Percentiles rank a stretch among this genome's conserved stretches.
Conservation (phyloP, 2,888 invertebrate genomes). For the Archips crataeganus region DNA sequence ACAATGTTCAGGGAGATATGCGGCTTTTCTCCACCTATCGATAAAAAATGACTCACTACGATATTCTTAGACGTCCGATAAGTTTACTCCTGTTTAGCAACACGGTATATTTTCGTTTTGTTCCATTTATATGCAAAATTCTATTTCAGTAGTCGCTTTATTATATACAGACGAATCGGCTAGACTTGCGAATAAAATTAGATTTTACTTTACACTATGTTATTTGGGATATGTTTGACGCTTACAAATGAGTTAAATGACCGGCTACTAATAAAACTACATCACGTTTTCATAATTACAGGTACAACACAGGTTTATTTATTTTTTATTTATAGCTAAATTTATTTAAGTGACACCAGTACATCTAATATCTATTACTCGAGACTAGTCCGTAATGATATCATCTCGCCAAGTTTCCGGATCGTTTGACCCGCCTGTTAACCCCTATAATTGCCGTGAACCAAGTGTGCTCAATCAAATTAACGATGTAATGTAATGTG, state of each 20-base stretch:
- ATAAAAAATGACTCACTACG: constrained; percentile 47
- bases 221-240: background rate
- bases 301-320: too few relatives aligned
- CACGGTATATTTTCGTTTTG: constrained; percentile 34
- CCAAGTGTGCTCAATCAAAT: constrained; percentile 34
- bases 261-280: background rate
- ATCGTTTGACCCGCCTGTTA: constrained; percentile 30
- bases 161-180: background rate
- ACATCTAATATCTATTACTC: constrained; percentile 13
- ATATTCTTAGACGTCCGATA: constrained; percentile 39
- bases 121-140: constrained; percentile 36
- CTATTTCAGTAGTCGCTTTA: constrained; percentile 21
- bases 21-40: constrained; percentile 53
- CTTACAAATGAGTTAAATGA: background rate
- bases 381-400: constrained; percentile 13
- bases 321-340: background rate
- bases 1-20: constrained; percentile 45
- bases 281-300: background rate
- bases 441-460: constrained; percentile 35
- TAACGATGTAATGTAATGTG: constrained; percentile 18
- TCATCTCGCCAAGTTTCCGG: constrained; percentile 16
- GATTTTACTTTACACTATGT: background rate
- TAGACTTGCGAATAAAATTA: background rate
- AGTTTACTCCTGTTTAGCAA: constrained; percentile 42
- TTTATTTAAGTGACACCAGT: constrained; percentile 4